Evolutionary conservation across 2,888 invertebrate genomes (phyloP).

Genomic region (Agrilus mali): DNA sequence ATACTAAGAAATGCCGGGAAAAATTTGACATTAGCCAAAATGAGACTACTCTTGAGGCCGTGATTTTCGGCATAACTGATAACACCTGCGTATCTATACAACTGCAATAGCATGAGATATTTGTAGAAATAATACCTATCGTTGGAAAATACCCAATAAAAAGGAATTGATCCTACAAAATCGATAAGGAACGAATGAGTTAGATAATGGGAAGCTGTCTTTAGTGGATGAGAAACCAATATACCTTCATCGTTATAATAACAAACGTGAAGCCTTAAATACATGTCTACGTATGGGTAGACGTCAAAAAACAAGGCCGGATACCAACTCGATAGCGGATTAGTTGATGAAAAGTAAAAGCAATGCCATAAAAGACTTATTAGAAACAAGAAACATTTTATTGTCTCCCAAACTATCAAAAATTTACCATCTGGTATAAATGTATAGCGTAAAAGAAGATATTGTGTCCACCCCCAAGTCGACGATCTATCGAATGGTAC

Average conservation of each 20-base stretch:
- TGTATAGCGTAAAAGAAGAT: conserved; percentile 10
- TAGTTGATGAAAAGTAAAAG: neutral
- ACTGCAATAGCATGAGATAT: conserved; percentile 7
- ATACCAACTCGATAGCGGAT: neutral
- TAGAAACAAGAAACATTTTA: conserved; percentile 8
- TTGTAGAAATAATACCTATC: conserved; percentile 1
- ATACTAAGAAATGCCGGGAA: conserved; percentile 5
- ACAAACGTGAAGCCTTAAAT: conserved; percentile 13
- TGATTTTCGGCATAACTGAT: conserved; percentile 1
- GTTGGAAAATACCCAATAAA: conserved; percentile 2
- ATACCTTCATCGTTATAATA: conserved; percentile 13
- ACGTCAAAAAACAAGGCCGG: conserved; percentile 7
- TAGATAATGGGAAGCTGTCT: conserved; percentile 12
- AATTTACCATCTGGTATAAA: conserved; percentile 13
- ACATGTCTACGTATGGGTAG: conserved; percentile 12
- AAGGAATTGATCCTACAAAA: conserved; percentile 9
- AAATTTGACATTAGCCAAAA: neutral
- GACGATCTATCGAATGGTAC: conserved; percentile 12
- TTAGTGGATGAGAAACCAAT: conserved; percentile 14
- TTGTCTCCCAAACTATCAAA: conserved; percentile 11
- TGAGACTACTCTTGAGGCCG: neutral
- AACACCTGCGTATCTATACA: conserved; percentile 11
- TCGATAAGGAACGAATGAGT: conserved; percentile 10
- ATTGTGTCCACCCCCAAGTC: conserved; percentile 7
- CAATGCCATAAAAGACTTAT: conserved; percentile 1